Percentiles rank a stretch among this genome's conserved stretches.
Conservation (phyloP, 2,113 vertebrate species). For the Ctenodactylus gundi region DNA sequence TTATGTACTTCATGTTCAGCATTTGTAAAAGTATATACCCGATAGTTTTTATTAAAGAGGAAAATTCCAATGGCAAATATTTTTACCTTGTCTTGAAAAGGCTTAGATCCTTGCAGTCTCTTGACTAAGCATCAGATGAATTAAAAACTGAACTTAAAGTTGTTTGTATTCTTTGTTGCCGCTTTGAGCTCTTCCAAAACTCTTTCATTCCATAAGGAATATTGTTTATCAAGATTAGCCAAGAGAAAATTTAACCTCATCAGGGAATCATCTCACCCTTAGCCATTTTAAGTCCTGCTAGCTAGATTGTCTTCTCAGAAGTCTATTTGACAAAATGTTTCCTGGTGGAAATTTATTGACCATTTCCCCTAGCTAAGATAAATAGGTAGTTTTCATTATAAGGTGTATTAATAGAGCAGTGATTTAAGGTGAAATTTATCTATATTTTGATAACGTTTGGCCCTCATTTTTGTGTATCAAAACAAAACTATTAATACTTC, state of each 20-base stretch:
- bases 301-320: background rate
- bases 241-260: slow-evolving; percentile 53
- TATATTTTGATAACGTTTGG: too few species aligned
- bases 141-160: background rate
- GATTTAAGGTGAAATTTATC: too few species aligned
- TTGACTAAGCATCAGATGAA: background rate
- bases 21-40: slow-evolving; percentile 2
- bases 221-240: slow-evolving; percentile 75
- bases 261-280: background rate
- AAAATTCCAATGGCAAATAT: background rate
- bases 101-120: too few species aligned
- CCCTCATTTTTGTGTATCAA: too few species aligned
- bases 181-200: background rate
- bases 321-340: too few species aligned
- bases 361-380: too few species aligned
- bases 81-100: too few species aligned
- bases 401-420: too few species aligned
- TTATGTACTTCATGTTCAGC: background rate
- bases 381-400: too few species aligned
- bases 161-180: background rate
- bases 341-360: too few species aligned
- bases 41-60: background rate
- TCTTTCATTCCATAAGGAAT: slow-evolving; percentile 20
- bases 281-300: slow-evolving; percentile 39
- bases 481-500: too few species aligned